These are phyloP conservation scores for Taurulus bubalis DNA, from an alignment of 2,113 vertebrate genomes.

Conservation along the genomic window DNA sequence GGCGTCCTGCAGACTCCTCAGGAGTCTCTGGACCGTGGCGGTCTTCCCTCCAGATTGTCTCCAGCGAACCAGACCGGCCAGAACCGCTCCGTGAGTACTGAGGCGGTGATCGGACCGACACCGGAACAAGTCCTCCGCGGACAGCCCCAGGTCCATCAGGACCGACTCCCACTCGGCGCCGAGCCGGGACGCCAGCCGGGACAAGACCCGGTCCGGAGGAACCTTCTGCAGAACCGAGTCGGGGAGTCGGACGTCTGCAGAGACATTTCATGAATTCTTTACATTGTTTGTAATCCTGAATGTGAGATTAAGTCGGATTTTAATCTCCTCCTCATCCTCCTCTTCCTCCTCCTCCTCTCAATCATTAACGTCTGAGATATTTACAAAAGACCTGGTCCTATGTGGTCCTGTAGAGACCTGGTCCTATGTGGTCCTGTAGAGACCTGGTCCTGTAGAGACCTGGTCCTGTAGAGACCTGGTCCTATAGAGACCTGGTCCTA, in stretches of 20 bases:
- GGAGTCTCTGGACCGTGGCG: constrained; percentile 87
- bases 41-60: constrained; percentile 83
- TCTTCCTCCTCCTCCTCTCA: too few species aligned
- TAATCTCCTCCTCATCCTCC: too few species aligned
- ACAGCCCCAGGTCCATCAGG: constrained; percentile 89
- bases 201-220: constrained; percentile 90
- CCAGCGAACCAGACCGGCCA: constrained; percentile 91
- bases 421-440: too few species aligned
- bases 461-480: too few species aligned
- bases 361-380: too few species aligned
- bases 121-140: constrained; percentile 85
- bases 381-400: too few species aligned
- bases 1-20: constrained; percentile 76
- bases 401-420: too few species aligned
- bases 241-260: constrained; percentile 78
- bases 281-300: too few species aligned
- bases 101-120: constrained; percentile 89
- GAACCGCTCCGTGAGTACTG: constrained; percentile 85
- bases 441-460: too few species aligned
- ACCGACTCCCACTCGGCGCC: constrained; percentile 90
- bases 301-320: too few species aligned
- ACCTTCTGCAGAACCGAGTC: constrained; percentile 77
- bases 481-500: too few species aligned
- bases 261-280: background rate
- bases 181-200: constrained; percentile 85